Conservation (phyloP, 1,140 invertebrate species). For the Bilobella aurantiaca region DNA sequence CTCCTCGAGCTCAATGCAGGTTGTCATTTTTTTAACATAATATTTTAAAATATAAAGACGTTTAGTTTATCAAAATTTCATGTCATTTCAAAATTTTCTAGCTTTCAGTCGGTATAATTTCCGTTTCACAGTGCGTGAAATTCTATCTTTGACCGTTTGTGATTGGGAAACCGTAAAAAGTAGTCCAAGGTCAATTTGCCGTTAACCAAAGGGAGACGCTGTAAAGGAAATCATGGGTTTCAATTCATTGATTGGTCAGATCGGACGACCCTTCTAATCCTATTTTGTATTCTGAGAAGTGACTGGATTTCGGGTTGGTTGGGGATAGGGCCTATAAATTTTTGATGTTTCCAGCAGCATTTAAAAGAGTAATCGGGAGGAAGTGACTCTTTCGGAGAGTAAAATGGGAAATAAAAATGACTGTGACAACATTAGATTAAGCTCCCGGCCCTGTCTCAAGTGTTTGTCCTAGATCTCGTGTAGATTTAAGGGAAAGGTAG, state of each 20-base stretch:
- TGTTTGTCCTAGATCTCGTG: not conserved
- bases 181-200: no score
- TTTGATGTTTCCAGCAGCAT: not conserved
- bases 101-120: no score
- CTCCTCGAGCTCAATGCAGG: no score
- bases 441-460: constrained; percentile 1
- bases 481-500: constrained; percentile 4
- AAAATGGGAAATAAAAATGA: not conserved
- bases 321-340: not conserved
- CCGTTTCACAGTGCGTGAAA: no score
- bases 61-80: no score
- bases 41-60: no score
- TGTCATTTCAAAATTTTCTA: no score
- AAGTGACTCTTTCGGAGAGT: not conserved
- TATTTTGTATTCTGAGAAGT: not conserved
- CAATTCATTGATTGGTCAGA: not conserved
- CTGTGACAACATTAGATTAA: constrained; percentile 16
- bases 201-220: not conserved
- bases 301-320: not conserved
- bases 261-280: not conserved
- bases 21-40: no score
- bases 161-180: no score
- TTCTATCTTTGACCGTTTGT: no score
- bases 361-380: not conserved
- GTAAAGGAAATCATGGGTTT: not conserved